Percentiles rank a stretch among this genome's conserved stretches.
phyloP scores from a whole-genome alignment of 2,888 invertebrate genomes.

The Heteromurus nitidus region DNA sequence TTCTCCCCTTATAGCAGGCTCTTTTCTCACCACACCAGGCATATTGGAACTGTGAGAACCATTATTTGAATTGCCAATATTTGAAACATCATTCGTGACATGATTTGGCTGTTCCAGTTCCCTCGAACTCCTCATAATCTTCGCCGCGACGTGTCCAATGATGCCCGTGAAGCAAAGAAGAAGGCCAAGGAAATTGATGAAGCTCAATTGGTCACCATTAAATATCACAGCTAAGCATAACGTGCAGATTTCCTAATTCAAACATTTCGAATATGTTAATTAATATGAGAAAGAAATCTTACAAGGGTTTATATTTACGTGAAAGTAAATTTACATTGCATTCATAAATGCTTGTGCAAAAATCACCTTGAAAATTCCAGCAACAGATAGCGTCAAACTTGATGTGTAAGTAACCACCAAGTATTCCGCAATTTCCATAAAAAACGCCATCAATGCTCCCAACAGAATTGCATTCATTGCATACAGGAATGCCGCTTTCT shows the following conservation, averaged over 20 bases:
- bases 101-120: conserved; percentile 84
- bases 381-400: conserved; percentile 95
- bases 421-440: conserved; percentile 96
- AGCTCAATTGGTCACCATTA: conserved; percentile 89
- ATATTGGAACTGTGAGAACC: not conserved
- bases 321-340: too few relatives aligned
- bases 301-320: too few relatives aligned
- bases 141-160: conserved; percentile 87
- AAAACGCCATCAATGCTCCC: conserved; percentile 91
- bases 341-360: too few relatives aligned
- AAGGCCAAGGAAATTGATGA: conserved; percentile 89
- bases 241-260: conserved; percentile 91
- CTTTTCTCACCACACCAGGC: not conserved
- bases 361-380: conserved; percentile 95
- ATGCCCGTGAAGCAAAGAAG: conserved; percentile 92
- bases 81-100: not conserved
- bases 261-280: too few relatives aligned
- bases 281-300: too few relatives aligned
- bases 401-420: conserved; percentile 94
- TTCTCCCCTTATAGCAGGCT: conserved; percentile 24
- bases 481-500: conserved; percentile 60
- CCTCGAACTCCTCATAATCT: conserved; percentile 75
- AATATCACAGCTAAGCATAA: conserved; percentile 90
- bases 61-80: conserved; percentile 32
- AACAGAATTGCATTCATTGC: conserved; percentile 78